Evolutionary conservation across 1,140 invertebrate genomes (phyloP).

Genomic region (Drosophila pachea): DNA sequence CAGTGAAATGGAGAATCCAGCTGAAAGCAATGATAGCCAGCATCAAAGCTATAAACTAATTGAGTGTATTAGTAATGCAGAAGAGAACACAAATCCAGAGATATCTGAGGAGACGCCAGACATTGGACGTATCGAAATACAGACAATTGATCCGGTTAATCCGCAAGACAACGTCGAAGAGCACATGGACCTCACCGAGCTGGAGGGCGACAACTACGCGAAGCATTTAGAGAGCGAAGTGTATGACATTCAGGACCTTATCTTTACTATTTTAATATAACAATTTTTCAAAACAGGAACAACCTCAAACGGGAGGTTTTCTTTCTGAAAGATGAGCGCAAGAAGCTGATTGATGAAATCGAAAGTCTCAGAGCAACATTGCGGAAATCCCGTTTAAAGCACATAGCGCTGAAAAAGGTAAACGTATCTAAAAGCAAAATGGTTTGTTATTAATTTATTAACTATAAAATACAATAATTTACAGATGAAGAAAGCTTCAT

Average conservation of each 20-base stretch:
- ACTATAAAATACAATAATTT: background rate
- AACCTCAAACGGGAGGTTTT: slow-evolving; percentile 35
- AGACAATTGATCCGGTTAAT: slow-evolving; percentile 24
- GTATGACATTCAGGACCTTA: slow-evolving; percentile 18
- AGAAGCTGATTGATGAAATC: slow-evolving; percentile 36
- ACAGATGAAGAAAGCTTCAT: background rate
- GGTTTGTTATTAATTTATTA: background rate
- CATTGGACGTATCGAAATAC: slow-evolving; percentile 8
- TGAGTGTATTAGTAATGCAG: slow-evolving; percentile 27
- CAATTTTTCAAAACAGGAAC: slow-evolving; percentile 14
- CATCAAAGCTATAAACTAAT: slow-evolving; percentile 15
- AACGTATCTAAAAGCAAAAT: background rate
- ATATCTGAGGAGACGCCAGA: background rate
- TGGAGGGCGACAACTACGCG: slow-evolving; percentile 25
- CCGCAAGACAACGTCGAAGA: slow-evolving; percentile 24
- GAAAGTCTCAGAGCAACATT: slow-evolving; percentile 20
- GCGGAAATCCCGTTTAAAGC: background rate
- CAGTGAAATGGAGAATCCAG: background rate
- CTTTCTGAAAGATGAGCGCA: slow-evolving; percentile 38
- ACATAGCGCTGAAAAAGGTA: background rate
- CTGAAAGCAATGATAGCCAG: background rate
- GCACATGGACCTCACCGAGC: slow-evolving; percentile 31
- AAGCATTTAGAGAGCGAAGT: slow-evolving; percentile 45
- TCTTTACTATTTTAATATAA: background rate
- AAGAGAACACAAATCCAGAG: slow-evolving; percentile 1